A percentile compares a stretch with the other conserved stretches of the same genome.
phyloP scores from a whole-genome alignment of 1,140 invertebrate species.

The Oppia nitens region DNA sequence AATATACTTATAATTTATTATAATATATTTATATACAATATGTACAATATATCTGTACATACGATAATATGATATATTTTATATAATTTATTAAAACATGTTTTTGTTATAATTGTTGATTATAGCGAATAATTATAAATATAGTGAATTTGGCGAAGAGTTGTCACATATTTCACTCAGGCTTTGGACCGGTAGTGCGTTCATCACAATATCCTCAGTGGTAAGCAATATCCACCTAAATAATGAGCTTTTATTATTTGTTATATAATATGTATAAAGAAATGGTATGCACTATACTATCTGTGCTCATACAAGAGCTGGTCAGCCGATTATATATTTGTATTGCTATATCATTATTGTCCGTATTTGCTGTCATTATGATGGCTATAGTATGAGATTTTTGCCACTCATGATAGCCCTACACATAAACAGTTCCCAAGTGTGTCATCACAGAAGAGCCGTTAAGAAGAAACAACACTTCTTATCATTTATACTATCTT shows the following conservation, averaged over 20 bases:
- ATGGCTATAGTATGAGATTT: background rate
- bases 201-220: slow-evolving; percentile 77
- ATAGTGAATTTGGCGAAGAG: slow-evolving; percentile 90
- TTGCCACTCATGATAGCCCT: background rate
- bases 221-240: slow-evolving; percentile 35
- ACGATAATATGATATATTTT: no score
- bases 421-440: background rate
- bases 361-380: background rate
- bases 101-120: no score
- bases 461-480: background rate
- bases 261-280: no score
- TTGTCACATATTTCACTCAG: slow-evolving; percentile 65
- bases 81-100: no score
- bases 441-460: background rate
- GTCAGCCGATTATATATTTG: slow-evolving; percentile 11
- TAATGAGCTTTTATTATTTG: slow-evolving; percentile 14
- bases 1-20: no score
- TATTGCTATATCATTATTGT: background rate
- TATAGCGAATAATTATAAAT: slow-evolving; percentile 85
- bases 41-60: no score
- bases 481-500: background rate
- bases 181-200: slow-evolving; percentile 84
- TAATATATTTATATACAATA: no score
- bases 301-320: no score
- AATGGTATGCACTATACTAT: no score